Percentiles rank a stretch among this genome's conserved stretches.
Evolutionary conservation across 2,797 vertebrate genomes (phyloP).

Genomic region (Acanthurus lineatus): DNA sequence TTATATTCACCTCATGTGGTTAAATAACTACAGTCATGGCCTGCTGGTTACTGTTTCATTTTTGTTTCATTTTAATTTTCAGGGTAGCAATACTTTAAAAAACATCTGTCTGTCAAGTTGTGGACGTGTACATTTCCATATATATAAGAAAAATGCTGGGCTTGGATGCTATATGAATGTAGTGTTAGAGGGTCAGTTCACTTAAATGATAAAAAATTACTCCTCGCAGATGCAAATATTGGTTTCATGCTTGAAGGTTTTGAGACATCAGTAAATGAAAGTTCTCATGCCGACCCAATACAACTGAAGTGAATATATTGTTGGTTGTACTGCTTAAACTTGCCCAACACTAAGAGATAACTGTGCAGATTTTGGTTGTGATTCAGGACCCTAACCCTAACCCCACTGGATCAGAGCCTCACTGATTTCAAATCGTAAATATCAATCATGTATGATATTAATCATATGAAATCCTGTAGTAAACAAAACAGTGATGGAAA

Average conservation of each 20-base stretch:
- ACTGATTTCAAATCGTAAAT: no score
- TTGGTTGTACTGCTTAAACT: not conserved
- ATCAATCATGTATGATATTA: no score
- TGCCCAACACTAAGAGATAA: no score
- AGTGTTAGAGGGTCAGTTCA: slow-evolving; percentile 17
- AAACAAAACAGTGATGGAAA: no score
- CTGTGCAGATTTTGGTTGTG: no score
- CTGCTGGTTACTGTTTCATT: slow-evolving; percentile 16
- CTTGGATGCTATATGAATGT: slow-evolving; percentile 2
- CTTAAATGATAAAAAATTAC: not conserved
- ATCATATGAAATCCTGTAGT: no score
- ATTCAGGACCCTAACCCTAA: no score
- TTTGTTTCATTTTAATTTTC: slow-evolving; percentile 12
- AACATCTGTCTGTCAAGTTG: not conserved
- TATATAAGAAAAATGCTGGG: not conserved
- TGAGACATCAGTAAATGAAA: not conserved
- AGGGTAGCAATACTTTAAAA: not conserved
- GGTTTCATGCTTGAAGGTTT: not conserved
- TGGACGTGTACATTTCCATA: not conserved
- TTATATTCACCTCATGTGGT: slow-evolving; percentile 23
- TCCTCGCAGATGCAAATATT: not conserved
- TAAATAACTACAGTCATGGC: not conserved
- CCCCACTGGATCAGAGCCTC: no score
- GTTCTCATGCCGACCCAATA: not conserved
- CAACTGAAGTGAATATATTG: not conserved